Percentiles rank a stretch among this genome's conserved stretches.
Evolutionary conservation across 2,113 vertebrate species (phyloP).

Genomic region (Gobio gobio): DNA sequence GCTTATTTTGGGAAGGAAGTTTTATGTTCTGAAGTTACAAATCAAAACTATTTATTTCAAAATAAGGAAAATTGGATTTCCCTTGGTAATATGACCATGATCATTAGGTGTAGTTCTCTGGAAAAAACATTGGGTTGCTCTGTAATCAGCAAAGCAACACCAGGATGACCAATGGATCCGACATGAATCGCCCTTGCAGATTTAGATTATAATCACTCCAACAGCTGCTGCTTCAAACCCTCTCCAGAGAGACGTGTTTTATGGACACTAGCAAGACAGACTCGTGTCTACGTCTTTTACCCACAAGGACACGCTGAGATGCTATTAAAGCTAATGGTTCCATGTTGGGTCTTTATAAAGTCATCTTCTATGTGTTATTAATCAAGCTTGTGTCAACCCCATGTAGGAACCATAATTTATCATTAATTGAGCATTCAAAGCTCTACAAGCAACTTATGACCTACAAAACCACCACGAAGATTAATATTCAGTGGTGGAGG

Average conservation of each 20-base stretch:
- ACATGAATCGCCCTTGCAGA: not conserved
- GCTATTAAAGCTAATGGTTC: conserved; percentile 23
- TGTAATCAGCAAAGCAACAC: not conserved
- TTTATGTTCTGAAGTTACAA: too few species aligned
- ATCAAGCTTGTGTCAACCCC: not conserved
- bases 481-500: not conserved
- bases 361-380: conserved; percentile 2
- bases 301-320: conserved; percentile 20
- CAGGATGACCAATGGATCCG: conserved; percentile 8
- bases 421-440: conserved; percentile 29
- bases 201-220: not conserved
- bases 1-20: too few species aligned
- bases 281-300: not conserved
- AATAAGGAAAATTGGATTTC: too few species aligned
- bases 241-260: not conserved
- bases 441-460: conserved; percentile 33
- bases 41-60: too few species aligned
- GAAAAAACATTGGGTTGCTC: not conserved
- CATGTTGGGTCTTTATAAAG: conserved; percentile 31
- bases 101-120: too few species aligned
- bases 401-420: not conserved
- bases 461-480: conserved; percentile 1
- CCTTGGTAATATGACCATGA: too few species aligned
- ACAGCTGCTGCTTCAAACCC: conserved; percentile 6
- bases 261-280: not conserved